Conservation (phyloP, 2,113 vertebrate species). For the Cyprinodon tularosa region DNA sequence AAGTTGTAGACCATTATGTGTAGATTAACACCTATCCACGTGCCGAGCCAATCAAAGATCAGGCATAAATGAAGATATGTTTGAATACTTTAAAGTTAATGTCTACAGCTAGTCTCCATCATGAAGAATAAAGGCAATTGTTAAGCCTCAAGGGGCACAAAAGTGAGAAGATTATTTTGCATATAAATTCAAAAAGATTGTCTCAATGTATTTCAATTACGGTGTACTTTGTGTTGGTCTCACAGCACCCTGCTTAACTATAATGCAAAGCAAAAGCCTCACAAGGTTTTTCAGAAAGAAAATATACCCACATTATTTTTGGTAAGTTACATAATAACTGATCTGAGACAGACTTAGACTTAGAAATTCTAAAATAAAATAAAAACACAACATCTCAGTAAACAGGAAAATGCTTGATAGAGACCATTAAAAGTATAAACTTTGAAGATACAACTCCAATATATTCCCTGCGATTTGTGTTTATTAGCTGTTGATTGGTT, state of each 20-base stretch:
- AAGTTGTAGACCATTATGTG: too few species aligned
- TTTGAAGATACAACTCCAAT: neutral
- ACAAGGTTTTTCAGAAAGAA: neutral
- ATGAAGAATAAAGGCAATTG: neutral
- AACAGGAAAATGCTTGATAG: neutral
- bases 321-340: neutral
- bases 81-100: neutral
- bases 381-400: neutral
- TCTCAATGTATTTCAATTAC: neutral
- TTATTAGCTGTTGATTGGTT: constrained; percentile 27
- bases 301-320: neutral
- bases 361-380: neutral
- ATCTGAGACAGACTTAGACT: neutral
- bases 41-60: too few species aligned
- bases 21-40: too few species aligned
- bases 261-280: too few species aligned
- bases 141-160: neutral
- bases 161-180: neutral
- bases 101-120: neutral
- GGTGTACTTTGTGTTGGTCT: neutral
- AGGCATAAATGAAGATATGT: too few species aligned
- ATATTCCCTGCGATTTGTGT: neutral
- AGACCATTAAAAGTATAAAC: neutral
- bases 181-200: neutral
- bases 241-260: too few species aligned